phyloP scores from a whole-genome alignment of 2,113 vertebrate genomes.

The Fulica atra region DNA sequence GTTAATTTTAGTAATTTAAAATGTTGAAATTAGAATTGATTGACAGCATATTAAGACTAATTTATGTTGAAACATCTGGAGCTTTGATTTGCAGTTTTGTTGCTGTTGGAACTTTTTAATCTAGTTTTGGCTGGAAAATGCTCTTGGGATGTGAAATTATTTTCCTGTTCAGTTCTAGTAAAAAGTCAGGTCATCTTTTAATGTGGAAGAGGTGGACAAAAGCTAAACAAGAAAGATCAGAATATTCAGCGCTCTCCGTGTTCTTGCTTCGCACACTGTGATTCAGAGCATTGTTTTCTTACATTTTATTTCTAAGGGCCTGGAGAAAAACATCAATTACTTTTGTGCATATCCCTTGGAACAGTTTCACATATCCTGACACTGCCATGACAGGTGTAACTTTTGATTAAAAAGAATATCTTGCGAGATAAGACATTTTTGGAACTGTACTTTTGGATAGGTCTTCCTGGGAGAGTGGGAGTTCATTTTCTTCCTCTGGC shows the following conservation, averaged over 20 bases:
- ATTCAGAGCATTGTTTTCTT: not conserved
- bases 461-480: not conserved
- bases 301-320: not conserved
- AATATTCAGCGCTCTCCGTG: not conserved
- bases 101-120: not conserved
- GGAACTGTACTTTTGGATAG: not conserved
- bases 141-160: not conserved
- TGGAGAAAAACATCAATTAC: not conserved
- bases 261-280: not conserved
- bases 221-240: not conserved
- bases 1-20: not conserved
- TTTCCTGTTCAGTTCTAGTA: not conserved
- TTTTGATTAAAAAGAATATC: not conserved
- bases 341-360: not conserved
- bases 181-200: not conserved
- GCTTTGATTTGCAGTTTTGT: not conserved
- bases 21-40: not conserved
- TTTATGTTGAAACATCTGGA: not conserved
- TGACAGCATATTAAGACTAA: not conserved
- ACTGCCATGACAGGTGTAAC: not conserved
- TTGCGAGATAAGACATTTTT: not conserved
- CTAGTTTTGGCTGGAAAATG: not conserved
- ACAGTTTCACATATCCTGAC: not conserved
- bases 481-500: not conserved
- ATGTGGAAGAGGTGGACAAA: not conserved